Base-by-base conservation (phyloP, 2,797 vertebrate genomes). In the Kryptopterus vitreolus region DNA sequence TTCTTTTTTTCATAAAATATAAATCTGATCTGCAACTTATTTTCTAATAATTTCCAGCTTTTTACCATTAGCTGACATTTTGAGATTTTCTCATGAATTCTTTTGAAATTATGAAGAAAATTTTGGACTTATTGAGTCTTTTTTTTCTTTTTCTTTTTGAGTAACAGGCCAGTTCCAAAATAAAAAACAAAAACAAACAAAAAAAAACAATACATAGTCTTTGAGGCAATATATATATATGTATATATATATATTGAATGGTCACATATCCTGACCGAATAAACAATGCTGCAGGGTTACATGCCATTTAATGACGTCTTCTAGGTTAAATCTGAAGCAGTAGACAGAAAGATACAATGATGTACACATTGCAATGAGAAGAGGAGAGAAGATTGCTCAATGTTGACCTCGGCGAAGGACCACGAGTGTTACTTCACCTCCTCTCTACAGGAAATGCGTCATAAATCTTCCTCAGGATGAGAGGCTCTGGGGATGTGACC, bases 401-500 rank as follows among this genome's bases (percentile, higher is more conserved):
- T 33, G 52, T 11, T 82, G 82, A 83, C 72, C 78, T 77, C 55
- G 48, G 65, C 65, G 71, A 81, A 84, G 57, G 76, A 63, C 76
- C 35, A 79, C 48, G 38, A 78, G 81, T 59, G 55, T 84, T 81
- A 86, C 79, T 71, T 77, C 76, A 61, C 77, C 55, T 70, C 84
- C 77, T 77, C 77, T 22, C 77, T 82, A 77, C 84, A 85, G 86
- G 86, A 87, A 83, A 83, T 83, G 83, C 61, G 43, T 82, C 77
- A 86, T 87, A 85, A 84, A 86, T 87, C 86, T 83, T 86, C 74
- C 79, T 86, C 70, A 84, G 79, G 84, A 80, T 79, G 81, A 76
- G 62, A 22, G 58, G 74, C 86, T 85, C 81, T 74, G 74, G 82
- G 79, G 84, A 83, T 72, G 15, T 57, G 77, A 83, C 83, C 83